Percentiles rank a stretch among this genome's conserved stretches.
phyloP scores from a whole-genome alignment of 2,888 invertebrate species.

The Stenchaetothrips biformis region DNA sequence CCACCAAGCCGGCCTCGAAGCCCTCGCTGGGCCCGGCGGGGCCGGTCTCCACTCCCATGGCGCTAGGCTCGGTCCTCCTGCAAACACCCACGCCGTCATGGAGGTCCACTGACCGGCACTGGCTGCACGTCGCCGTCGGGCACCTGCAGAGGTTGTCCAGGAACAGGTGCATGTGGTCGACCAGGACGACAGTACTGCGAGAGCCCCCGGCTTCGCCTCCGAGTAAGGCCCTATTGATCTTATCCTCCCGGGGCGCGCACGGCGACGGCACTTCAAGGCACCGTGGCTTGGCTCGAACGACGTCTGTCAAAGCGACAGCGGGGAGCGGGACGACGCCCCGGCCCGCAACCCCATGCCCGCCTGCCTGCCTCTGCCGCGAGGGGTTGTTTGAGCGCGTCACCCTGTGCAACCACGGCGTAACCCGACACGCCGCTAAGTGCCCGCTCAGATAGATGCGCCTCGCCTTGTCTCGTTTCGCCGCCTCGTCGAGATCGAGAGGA shows the following conservation, averaged over 20 bases:
- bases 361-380: too few species aligned
- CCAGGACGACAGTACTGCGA: not conserved
- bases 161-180: not conserved
- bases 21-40: not conserved
- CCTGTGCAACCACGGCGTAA: too few species aligned
- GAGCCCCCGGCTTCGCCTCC: not conserved
- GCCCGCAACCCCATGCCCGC: too few species aligned
- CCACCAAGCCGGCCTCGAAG: not conserved
- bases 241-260: not conserved
- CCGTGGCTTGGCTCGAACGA: not conserved
- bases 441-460: too few species aligned
- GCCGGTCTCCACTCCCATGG: constrained; percentile 4
- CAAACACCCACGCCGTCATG: not conserved
- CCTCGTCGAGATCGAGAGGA: too few species aligned
- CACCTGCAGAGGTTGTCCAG: constrained; percentile 8
- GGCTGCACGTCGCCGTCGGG: not conserved
- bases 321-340: too few species aligned
- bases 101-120: too few species aligned
- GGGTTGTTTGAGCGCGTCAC: too few species aligned
- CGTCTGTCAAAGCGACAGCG: too few species aligned
- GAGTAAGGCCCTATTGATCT: not conserved
- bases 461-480: too few species aligned
- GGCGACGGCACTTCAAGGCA: not conserved
- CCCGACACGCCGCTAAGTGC: too few species aligned
- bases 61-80: not conserved